Evolutionary conservation across 2,888 invertebrate genomes (phyloP).

Genomic region (Willowsia nigromaculata): DNA sequence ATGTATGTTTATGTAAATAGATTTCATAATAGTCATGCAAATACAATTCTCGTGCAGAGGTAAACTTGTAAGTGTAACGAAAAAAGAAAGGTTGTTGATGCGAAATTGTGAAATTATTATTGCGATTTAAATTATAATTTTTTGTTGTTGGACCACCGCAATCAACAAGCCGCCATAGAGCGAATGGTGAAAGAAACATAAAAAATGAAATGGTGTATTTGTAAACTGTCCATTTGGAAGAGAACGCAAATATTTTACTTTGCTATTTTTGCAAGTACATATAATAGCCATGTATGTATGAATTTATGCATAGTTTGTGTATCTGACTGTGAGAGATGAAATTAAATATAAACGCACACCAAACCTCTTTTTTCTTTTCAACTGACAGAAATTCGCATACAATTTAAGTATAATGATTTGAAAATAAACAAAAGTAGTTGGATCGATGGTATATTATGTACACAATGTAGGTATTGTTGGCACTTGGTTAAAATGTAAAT

Average conservation of each 20-base stretch:
- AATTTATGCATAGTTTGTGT: background rate
- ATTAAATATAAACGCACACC: slow-evolving; percentile 10
- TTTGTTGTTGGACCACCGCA: slow-evolving; percentile 12
- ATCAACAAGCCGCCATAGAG: background rate
- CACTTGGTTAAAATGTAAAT: slow-evolving; percentile 21
- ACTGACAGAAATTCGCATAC: background rate
- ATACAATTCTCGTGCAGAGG: background rate
- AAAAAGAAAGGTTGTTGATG: background rate
- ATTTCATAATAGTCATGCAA: background rate
- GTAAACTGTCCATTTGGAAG: slow-evolving; percentile 14
- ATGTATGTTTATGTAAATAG: background rate
- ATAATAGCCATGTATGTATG: background rate
- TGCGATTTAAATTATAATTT: slow-evolving; percentile 30
- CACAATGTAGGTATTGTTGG: slow-evolving; percentile 33
- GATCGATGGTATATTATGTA: background rate
- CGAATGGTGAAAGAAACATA: background rate
- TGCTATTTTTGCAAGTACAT: background rate
- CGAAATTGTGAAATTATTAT: slow-evolving; percentile 8
- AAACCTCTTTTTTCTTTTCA: slow-evolving; percentile 16
- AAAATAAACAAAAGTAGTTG: slow-evolving; percentile 35
- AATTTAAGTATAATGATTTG: background rate
- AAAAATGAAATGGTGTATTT: slow-evolving; percentile 12
- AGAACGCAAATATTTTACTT: background rate
- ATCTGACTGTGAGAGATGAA: slow-evolving; percentile 5
- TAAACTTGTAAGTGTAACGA: background rate